Conservation (phyloP, 2,888 invertebrate species). For the Nyleta sp. region DNA sequence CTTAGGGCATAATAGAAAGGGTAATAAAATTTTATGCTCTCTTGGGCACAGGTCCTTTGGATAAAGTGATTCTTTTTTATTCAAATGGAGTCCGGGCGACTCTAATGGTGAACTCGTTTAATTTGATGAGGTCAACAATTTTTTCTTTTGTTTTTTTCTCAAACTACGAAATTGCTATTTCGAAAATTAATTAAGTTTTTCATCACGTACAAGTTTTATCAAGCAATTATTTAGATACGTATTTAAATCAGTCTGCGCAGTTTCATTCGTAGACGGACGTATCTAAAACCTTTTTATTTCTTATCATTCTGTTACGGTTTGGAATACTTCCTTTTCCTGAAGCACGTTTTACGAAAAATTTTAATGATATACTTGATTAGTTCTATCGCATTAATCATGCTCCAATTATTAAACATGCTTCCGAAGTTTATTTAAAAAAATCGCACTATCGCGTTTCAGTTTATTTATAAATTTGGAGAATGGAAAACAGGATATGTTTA, state of each 20-base stretch:
- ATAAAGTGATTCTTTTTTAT: conserved; percentile 47
- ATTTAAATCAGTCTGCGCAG: background rate
- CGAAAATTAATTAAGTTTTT: too few species aligned
- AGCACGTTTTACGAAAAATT: background rate
- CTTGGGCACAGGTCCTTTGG: conserved; percentile 48
- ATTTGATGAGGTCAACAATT: conserved; percentile 16
- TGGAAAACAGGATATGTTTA: background rate
- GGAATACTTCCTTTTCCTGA: conserved; percentile 31
- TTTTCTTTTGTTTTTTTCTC: conserved; percentile 1
- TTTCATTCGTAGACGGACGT: conserved; percentile 20
- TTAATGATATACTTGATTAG: background rate
- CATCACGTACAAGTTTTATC: conserved; percentile 9
- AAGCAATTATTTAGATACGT: background rate
- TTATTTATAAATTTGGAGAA: too few species aligned
- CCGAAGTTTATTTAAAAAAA: too few species aligned
- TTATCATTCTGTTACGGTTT: conserved; percentile 15
- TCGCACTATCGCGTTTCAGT: too few species aligned
- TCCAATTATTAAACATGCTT: background rate
- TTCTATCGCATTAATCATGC: conserved; percentile 8
- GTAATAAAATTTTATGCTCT: conserved; percentile 58
- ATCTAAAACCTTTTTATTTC: conserved; percentile 22
- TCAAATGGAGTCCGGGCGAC: conserved; percentile 7
- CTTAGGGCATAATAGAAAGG: conserved; percentile 47
- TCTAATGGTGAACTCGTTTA: conserved; percentile 21
- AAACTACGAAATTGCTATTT: background rate